Base-by-base conservation (phyloP, 1,140 invertebrate species). In the Brachionus manjavacas region DNA sequence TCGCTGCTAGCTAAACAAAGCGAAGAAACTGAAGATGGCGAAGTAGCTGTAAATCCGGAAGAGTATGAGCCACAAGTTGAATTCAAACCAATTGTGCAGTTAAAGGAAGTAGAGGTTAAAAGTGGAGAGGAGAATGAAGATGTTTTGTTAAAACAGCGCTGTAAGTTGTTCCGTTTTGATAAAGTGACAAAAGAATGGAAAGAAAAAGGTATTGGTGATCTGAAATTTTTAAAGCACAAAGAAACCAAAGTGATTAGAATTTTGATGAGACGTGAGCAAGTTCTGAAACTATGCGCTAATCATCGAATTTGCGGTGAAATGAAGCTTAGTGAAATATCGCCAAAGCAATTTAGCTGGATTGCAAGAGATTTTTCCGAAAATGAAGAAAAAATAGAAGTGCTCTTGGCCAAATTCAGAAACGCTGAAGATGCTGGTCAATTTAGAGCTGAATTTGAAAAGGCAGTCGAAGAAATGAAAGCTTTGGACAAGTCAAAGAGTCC, bases 61-160 rank as follows among this genome's bases (percentile, higher is more conserved):
- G 79, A 81, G 14, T 81, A 64, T 35, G 79, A 81, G 52, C 79
- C 79, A 20, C 52, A 60, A 64, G 20, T 41, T 43, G 79, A 81
- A n/a, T 81, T 81, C 25, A 81, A 81, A 60, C 79, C 79, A 16
- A 43, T 81, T n/a, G 79, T 81, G 20, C 16, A 81, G 25, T 46
- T 81, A 20, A 64, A 81, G 31, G 79, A 81, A 81, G 79, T 81
- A 2, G 52, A 93, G 85, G 91, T 94, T 0, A 93, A 91, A 31
- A 95, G 94, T 9, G 94, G 94, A 2, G 95, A 95, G 90, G 94
- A 96, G 89, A 91, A 93, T 86, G 94, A 95, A 89, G 90, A 90
- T 9, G 90, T 93, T 87, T 87, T 95, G 49, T 91, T 91, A 84
- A 86, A 88, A 60, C 87, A 88, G 66, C 83, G 89, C 23, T 87